A percentile compares a stretch with the other conserved stretches of the same genome.
These are phyloP conservation scores for Solenodon paradoxus DNA, from an alignment of 2,113 vertebrate species.

Conservation along the genomic window DNA sequence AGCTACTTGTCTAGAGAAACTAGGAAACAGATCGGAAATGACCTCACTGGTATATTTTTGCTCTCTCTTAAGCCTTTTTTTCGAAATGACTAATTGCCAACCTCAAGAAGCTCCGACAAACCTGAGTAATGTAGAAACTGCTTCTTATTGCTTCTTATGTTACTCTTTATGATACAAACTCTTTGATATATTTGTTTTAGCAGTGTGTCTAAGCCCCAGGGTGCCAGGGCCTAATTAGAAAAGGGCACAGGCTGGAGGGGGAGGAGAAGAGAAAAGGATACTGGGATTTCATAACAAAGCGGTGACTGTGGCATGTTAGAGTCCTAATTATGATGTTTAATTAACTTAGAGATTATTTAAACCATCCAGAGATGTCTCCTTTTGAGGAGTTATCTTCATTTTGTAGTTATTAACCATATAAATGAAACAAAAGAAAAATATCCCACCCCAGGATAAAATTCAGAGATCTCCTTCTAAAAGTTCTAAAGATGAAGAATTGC, in stretches of 20 bases:
- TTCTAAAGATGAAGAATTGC: background rate
- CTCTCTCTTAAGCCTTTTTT: constrained; percentile 58
- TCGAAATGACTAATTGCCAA: constrained; percentile 69
- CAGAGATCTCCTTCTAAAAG: background rate
- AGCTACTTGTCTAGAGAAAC: background rate
- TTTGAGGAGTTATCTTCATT: constrained; percentile 66
- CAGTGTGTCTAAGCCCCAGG: constrained; percentile 82
- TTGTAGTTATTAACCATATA: background rate
- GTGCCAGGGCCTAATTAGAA: constrained; percentile 83
- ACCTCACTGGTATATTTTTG: constrained; percentile 40
- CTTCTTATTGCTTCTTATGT: constrained; percentile 77
- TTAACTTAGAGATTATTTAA: constrained; percentile 78
- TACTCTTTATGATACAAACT: constrained; percentile 80
- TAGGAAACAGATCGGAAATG: background rate
- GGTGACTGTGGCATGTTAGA: constrained; percentile 79
- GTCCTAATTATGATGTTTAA: constrained; percentile 85
- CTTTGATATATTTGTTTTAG: constrained; percentile 88
- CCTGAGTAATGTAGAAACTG: constrained; percentile 75
- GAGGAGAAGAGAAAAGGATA: constrained; percentile 55
- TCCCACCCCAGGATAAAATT: background rate
- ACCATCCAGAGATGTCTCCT: constrained; percentile 66
- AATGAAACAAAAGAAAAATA: constrained; percentile 67
- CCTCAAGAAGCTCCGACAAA: constrained; percentile 58
- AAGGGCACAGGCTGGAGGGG: constrained; percentile 78
- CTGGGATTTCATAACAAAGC: constrained; percentile 80